phyloP scores from a whole-genome alignment of 1,140 invertebrate genomes.

The Euglossa dilemma region DNA sequence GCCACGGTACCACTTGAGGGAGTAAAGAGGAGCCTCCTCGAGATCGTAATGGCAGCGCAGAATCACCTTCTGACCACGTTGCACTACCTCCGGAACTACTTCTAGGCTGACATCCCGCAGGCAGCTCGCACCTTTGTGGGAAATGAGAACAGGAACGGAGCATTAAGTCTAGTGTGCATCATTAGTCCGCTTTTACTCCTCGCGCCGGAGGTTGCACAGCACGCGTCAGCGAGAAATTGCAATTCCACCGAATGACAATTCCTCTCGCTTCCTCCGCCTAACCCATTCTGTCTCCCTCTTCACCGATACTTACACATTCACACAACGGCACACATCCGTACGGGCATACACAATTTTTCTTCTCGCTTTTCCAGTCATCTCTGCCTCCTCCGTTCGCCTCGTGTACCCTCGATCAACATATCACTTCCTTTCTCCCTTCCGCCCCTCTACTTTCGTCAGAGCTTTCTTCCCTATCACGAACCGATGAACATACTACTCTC shows the following conservation, averaged over 20 bases:
- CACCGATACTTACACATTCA: constrained; percentile 15
- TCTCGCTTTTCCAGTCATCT: background rate
- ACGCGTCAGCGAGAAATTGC: constrained; percentile 76
- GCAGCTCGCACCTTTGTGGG: constrained; percentile 74
- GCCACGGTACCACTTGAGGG: constrained; percentile 93
- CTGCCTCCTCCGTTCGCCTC: background rate
- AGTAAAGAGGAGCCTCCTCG: constrained; percentile 87
- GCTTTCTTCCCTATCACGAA: background rate
- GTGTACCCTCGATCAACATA: constrained; percentile 9
- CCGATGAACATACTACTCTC: background rate
- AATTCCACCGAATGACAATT: constrained; percentile 76
- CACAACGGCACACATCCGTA: background rate
- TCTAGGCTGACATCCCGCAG: constrained; percentile 82
- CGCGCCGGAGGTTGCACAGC: constrained; percentile 67
- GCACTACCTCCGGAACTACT: constrained; percentile 85
- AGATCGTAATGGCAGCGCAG: constrained; percentile 89
- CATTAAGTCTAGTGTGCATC: constrained; percentile 75
- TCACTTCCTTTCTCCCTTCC: background rate
- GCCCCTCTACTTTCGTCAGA: background rate
- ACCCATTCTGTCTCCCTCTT: constrained; percentile 17
- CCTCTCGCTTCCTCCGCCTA: constrained; percentile 37
- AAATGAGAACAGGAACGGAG: constrained; percentile 71
- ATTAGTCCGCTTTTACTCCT: constrained; percentile 72
- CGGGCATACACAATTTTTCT: background rate
- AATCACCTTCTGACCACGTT: constrained; percentile 85